Base-by-base conservation (phyloP, 2,888 invertebrate genomes). In the Prosapia bicincta region DNA sequence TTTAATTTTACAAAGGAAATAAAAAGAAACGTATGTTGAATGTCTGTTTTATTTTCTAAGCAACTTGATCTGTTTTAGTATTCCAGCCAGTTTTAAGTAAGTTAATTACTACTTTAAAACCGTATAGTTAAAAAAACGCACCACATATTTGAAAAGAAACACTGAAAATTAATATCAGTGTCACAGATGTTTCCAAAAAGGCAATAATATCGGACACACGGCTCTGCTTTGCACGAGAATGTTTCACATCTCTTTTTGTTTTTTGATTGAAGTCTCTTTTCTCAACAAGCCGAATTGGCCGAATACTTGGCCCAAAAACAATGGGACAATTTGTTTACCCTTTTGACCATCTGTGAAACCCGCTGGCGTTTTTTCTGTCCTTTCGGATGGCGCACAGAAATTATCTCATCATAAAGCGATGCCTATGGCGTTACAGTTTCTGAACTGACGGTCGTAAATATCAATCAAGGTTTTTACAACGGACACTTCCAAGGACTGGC, bases 301-400 rank as follows among this genome's bases (percentile, higher is more conserved):
- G 13, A 54, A 54, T 54, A 20, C 20, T 54, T 20, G 54, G 54
- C 54, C 3, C 54, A 54, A 20, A 54, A 20, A 72, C 72, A 72
- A 72, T 72, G 65, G 72, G 28, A 66, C 72, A 25, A 72, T 72
- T 72, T 72, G 72, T 72, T 72, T 72, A 72, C 72, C 66, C 72
- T 72, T 72, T 67, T 72, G 72, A 54, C 54, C 54, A 54, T 54
- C 54, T 54, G 54, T 20, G 54, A 54, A 3, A n/a, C 20, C 38
- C 10, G 9, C 54, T 13, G 54, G 54, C 5, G 1, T 54, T 20
- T 54, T 54, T 54, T 38, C 9, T 3, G 5, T 15, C 10, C 38
- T 2, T 38, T 20, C 7, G 54, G 20, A 13, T 3, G 2, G 20
- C 3, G 54, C 20, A 54, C n/a, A 54, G 20, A 54, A 54, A 54